Base-by-base conservation (phyloP, 2,888 invertebrate genomes). In the Diplolepis rosae region DNA sequence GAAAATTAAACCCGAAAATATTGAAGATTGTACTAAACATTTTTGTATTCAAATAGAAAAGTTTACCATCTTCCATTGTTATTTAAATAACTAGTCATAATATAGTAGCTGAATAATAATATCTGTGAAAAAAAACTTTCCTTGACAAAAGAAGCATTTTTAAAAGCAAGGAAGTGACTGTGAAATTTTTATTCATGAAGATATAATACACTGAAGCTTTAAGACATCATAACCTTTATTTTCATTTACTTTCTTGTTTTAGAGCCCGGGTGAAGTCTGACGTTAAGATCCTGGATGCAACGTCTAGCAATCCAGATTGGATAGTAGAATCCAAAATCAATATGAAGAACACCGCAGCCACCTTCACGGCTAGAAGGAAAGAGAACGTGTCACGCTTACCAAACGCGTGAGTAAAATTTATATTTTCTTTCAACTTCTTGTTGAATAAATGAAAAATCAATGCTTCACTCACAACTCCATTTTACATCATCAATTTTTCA, bases 211-310 rank as follows among this genome's bases (percentile, higher is more conserved):
- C 22, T 61, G 22, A 32, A 39, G 35, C n/a, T 24, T 2, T 13
- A 54, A 54, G 54, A 68, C 27, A 68, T 65, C 48, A 54, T 27
- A 67, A 68, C 24, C n/a, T 73, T 54, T 4, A 51, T 65, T 42
- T 24, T 69, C 54, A 15, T 32, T 65, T 65, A 13, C 65, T 54
- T 32, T 68, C 67, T 24, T 66, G 54, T 83, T 80, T 22, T 90
- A 97, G 97, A 87, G 96, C 96, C 77, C 93, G 96, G 78, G 97
- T 97, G 68, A 96, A 97, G 89, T 95, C 95, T 66, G 98, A 97
- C 0, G 90, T 98, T 71, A 92, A 94, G 76, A 92, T 98, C 80
- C 91, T 97, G 85, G 95, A 95, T 76, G 96, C 95, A 27, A 93
- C 95, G 66, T 92, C 94, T 28, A 88, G 94, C 91, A 83, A 93